Percentiles rank a stretch among this genome's conserved stretches.
These are phyloP conservation scores for Picus viridis DNA, from an alignment of 2,797 vertebrate genomes.

Conservation along the genomic window DNA sequence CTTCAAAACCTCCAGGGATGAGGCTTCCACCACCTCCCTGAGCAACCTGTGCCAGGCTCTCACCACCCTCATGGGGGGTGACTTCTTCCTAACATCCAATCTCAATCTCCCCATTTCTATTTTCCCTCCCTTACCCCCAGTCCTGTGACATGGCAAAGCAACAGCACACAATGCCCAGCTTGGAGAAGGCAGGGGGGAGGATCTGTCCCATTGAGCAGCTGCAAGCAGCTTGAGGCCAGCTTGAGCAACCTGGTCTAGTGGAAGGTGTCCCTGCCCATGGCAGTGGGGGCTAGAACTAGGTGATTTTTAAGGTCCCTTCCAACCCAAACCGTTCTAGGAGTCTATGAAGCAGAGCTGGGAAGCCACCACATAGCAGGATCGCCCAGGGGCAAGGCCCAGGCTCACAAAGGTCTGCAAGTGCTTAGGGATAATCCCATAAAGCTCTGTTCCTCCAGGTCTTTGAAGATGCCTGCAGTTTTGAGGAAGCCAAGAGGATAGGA, in stretches of 20 bases:
- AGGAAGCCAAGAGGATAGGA: not conserved
- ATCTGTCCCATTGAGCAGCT: not conserved
- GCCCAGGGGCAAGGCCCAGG: rapidly evolving
- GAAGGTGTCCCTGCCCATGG: no score
- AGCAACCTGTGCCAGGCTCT: no score
- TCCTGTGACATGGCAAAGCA: not conserved
- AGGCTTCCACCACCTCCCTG: no score
- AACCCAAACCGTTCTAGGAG: no score
- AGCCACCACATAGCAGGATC: rapidly evolving
- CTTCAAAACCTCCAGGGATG: no score
- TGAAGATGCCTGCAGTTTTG: not conserved
- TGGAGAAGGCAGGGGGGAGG: not conserved
- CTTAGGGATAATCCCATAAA: slow-evolving; percentile 49
- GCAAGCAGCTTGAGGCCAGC: not conserved
- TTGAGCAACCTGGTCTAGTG: no score
- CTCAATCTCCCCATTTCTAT: no score
- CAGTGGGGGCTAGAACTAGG: no score
- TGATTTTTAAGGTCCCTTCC: no score
- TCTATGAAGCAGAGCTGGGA: not conserved
- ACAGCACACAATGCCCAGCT: rapidly evolving
- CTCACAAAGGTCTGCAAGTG: slow-evolving; percentile 48
- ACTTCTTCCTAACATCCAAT: no score
- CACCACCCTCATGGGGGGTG: no score
- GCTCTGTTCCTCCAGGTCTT: not conserved
- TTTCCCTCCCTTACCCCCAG: no score